Evolutionary conservation across 2,113 vertebrate species (phyloP), one percentile per base, ranked within the genome.

Genomic region (Scomber colias): DNA sequence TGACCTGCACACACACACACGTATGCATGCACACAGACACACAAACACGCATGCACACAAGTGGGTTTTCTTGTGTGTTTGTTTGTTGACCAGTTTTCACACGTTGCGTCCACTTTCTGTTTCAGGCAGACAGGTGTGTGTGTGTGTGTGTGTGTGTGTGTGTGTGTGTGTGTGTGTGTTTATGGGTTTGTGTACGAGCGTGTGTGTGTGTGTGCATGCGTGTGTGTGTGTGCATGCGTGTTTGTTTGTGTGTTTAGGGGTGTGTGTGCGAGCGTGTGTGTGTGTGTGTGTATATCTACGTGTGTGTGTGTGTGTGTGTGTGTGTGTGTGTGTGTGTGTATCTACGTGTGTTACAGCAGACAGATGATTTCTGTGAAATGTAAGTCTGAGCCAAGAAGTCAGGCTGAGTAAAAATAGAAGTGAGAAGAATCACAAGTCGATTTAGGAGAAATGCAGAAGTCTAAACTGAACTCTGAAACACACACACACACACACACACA

Each of bases 351-450:
- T 35, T 35, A 35, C 5, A 35, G 31, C 31, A 35, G 31, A 8
- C 21, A 16, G 57, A 5, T 51, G 50, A 59, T 62, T 87, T 78
- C 70, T 59, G 19, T 59, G 66, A 79, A 79, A 82, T 19, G 57
- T 0, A 2, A 3, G 11, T 2, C 0, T 0, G 0, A 57, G 60
- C 15, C 11, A 21, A 77, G 71, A 73, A 83, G 46, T 12, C 0
- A 12, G 55, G 1, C 6, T 9, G 16, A 21, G 66, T 27, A 27
- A 79, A 76, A 79, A 60, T 0, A 82, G 65, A 88, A 79, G 45
- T 40, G 71, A 84, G 44, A 71, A 2, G 67, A 71, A 16, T 15
- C 24, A 17, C 45, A 35, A 7, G 31, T 35, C 31, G 31, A 35
- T 35, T 49, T 15, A 31, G 55, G n/a, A 35, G 9, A n/a, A 49